Conservation (phyloP, 2,888 invertebrate species). For the Cancer borealis region DNA sequence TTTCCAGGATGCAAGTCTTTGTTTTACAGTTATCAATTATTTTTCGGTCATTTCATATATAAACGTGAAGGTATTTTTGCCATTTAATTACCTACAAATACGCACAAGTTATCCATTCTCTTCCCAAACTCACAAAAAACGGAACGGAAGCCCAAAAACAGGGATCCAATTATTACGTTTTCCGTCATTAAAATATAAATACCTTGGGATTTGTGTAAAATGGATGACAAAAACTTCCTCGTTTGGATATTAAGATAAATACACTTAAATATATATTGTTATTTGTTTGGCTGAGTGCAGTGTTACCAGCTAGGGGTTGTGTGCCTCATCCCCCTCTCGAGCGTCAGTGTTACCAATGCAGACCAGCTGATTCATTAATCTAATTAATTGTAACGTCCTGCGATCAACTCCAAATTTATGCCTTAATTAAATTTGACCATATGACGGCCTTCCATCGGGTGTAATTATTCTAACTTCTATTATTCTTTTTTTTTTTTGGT, state of each 20-base stretch:
- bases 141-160: not conserved
- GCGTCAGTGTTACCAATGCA: not conserved
- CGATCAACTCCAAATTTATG: conserved; percentile 34
- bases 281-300: conserved; percentile 1
- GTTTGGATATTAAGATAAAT: conserved; percentile 40
- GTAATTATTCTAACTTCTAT: not conserved
- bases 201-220: not conserved
- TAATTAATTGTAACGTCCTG: conserved; percentile 34
- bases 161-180: not conserved
- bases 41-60: no score
- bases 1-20: no score
- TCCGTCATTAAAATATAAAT: conserved; percentile 5
- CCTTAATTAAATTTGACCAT: conserved; percentile 34
- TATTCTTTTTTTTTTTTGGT: not conserved
- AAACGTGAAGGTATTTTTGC: not conserved
- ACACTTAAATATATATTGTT: conserved; percentile 29
- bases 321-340: not conserved
- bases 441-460: conserved; percentile 14
- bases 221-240: conserved; percentile 1
- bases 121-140: not conserved
- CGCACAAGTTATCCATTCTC: not conserved
- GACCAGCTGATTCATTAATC: conserved; percentile 30
- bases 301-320: not conserved
- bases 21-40: no score
- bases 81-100: not conserved